A percentile compares a stretch with the other conserved stretches of the same genome.
These are phyloP conservation scores for Dendrocincla fuliginosa DNA, from an alignment of 2,797 vertebrate genomes.

Conservation along the genomic window DNA sequence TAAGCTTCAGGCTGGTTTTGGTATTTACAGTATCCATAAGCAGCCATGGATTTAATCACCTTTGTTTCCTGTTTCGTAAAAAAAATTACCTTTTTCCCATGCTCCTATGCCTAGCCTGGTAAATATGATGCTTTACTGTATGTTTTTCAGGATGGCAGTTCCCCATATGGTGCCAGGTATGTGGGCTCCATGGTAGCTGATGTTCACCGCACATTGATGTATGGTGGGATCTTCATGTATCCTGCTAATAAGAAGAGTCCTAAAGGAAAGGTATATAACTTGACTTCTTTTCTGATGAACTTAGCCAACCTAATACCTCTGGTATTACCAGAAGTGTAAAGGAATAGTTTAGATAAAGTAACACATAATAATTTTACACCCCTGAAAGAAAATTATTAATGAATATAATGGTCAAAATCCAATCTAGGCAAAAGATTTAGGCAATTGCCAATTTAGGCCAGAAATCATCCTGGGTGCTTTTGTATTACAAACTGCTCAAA, in stretches of 20 bases:
- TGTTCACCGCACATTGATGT: slow-evolving; percentile 91
- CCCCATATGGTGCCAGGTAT: slow-evolving; percentile 91
- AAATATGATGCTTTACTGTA: not conserved
- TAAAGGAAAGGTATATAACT: slow-evolving; percentile 89
- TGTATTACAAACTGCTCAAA: not conserved
- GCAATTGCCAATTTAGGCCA: not conserved
- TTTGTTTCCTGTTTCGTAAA: not conserved
- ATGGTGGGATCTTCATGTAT: slow-evolving; percentile 97
- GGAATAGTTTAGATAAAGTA: not conserved
- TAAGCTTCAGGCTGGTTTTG: not conserved
- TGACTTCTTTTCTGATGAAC: not conserved
- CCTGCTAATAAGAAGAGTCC: slow-evolving; percentile 97
- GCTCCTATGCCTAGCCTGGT: not conserved
- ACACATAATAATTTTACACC: not conserved
- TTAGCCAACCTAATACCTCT: not conserved
- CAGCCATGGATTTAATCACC: not conserved
- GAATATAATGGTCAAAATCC: rapidly evolving
- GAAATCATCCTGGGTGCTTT: not conserved
- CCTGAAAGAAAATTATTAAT: not conserved
- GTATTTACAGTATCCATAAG: not conserved
- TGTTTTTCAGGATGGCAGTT: slow-evolving; percentile 85
- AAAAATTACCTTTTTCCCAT: not conserved
- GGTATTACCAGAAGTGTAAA: not conserved
- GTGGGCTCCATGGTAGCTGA: slow-evolving; percentile 98
- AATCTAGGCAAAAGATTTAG: not conserved